Evolutionary conservation across 2,888 invertebrate genomes (phyloP).

Genomic region (Caenorhabditis virilis): DNA sequence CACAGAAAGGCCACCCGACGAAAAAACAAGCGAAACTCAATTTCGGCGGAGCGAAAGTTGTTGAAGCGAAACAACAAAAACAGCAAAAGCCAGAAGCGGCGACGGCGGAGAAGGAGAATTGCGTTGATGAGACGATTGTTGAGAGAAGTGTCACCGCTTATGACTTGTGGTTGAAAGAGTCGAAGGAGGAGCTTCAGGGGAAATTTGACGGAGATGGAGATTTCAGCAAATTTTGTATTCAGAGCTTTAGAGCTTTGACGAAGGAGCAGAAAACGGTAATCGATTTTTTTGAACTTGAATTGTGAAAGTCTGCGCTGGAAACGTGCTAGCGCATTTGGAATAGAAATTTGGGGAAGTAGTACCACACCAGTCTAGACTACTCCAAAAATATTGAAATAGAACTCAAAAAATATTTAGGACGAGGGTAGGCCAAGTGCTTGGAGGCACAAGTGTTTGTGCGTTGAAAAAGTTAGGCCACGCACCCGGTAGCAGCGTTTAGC

Average conservation of each 20-base stretch:
- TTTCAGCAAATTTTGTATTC: conserved; percentile 45
- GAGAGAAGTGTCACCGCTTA: conserved; percentile 9
- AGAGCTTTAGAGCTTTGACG: conserved; percentile 38
- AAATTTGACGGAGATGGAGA: conserved; percentile 37
- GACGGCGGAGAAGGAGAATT: background rate
- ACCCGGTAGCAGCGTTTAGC: too few species aligned
- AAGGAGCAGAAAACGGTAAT: conserved; percentile 31
- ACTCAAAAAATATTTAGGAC: too few species aligned
- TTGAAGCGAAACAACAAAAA: conserved; percentile 5
- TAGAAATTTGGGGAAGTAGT: too few species aligned
- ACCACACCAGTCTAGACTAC: too few species aligned
- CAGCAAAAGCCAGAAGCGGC: background rate
- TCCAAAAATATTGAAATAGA: too few species aligned
- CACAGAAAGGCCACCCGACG: conserved; percentile 5
- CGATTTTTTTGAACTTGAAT: too few species aligned
- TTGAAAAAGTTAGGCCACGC: too few species aligned
- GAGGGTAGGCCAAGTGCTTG: too few species aligned
- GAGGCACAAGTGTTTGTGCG: too few species aligned
- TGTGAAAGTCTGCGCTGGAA: too few species aligned
- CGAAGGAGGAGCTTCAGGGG: conserved; percentile 14
- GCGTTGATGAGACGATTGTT: background rate
- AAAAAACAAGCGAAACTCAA: conserved; percentile 37
- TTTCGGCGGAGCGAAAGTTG: conserved; percentile 17
- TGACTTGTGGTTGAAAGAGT: conserved; percentile 41
- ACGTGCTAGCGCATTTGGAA: too few species aligned